Conservation (phyloP, 2,888 invertebrate species). For the Zonitis immaculata region DNA sequence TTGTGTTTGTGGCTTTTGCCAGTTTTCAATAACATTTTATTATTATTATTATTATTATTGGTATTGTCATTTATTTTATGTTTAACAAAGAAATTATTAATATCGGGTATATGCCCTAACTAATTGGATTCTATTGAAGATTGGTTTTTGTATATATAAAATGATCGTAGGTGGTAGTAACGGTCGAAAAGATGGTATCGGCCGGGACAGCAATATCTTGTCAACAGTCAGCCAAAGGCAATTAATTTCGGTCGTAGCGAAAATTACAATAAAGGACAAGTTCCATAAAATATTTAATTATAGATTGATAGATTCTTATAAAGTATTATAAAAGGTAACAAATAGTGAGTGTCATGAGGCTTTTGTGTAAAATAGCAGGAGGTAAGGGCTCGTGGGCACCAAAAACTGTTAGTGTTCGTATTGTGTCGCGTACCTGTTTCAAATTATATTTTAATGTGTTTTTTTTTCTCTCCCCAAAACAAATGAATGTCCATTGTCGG, state of each 20-base stretch:
- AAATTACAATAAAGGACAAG: conserved; percentile 35
- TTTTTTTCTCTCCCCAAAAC: conserved; percentile 50
- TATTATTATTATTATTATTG: background rate
- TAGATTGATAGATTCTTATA: conserved; percentile 46
- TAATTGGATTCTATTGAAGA: background rate
- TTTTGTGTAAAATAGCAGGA: conserved; percentile 44
- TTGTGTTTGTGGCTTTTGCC: conserved; percentile 2
- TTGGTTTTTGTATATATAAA: background rate
- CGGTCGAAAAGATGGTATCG: conserved; percentile 16
- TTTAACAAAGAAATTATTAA: background rate
- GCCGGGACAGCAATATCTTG: conserved; percentile 26
- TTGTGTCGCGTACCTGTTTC: conserved; percentile 49
- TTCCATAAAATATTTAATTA: conserved; percentile 44
- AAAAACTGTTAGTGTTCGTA: conserved; percentile 39
- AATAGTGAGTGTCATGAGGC: conserved; percentile 47
- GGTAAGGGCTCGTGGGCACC: conserved; percentile 37
- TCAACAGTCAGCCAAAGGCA: conserved; percentile 31
- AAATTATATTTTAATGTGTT: conserved; percentile 50
- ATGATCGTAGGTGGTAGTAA: conserved; percentile 8
- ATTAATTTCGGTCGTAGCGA: conserved; percentile 34
- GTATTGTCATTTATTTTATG: background rate
- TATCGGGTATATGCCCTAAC: background rate
- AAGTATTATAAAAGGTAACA: conserved; percentile 46
- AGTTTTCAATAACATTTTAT: background rate
- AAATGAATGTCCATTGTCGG: conserved; percentile 48